phyloP scores from a whole-genome alignment of 2,113 vertebrate genomes.

The Etia nguti region DNA sequence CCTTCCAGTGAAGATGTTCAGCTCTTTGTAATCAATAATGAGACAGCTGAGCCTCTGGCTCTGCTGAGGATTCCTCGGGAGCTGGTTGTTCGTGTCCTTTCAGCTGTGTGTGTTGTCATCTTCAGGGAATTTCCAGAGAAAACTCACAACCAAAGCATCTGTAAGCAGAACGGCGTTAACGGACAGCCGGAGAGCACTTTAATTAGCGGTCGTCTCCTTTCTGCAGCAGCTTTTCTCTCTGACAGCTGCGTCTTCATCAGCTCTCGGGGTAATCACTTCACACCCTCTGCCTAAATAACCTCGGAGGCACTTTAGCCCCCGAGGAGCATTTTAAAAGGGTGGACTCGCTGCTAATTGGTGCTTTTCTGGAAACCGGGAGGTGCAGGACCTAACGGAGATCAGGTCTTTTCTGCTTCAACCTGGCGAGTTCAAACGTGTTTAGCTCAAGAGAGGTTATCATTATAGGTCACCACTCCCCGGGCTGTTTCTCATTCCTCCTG shows the following conservation, averaged over 20 bases:
- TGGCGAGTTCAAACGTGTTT: neutral
- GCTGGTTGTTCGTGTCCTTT: neutral
- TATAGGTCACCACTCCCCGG: neutral
- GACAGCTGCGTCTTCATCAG: constrained; percentile 18
- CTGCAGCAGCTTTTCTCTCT: neutral
- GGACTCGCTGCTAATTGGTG: neutral
- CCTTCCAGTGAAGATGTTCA: neutral
- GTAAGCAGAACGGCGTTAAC: neutral
- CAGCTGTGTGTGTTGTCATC: neutral
- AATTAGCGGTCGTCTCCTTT: neutral
- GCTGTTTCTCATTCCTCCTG: neutral
- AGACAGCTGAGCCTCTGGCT: neutral
- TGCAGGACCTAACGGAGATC: neutral
- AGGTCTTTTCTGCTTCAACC: neutral
- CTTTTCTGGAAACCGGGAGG: neutral
- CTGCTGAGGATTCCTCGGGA: rapidly evolving
- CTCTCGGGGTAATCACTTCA: neutral
- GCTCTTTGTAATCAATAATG: neutral
- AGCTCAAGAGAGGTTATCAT: neutral
- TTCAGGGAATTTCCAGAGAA: neutral
- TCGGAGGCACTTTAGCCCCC: rapidly evolving
- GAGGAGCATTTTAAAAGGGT: neutral
- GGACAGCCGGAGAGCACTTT: neutral
- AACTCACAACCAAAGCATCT: neutral
- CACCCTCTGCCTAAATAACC: neutral